Evolutionary conservation across 1,140 invertebrate genomes (phyloP), one percentile per base, ranked within the genome.

Genomic region (Drepana arcuata): DNA sequence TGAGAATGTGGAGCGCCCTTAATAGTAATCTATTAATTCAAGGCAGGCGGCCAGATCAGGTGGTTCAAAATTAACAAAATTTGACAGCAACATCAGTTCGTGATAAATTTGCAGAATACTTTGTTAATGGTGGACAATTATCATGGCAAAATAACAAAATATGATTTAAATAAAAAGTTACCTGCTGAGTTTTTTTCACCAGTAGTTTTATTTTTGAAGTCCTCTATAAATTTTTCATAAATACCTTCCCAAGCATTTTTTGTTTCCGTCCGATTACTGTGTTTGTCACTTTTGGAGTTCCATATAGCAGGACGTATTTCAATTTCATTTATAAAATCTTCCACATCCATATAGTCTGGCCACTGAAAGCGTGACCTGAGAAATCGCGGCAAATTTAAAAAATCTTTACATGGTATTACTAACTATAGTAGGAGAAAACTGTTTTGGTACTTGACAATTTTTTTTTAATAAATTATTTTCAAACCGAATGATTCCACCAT

Each of bases 71-170:
- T 34, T 9, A 34, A 25, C 33, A 26, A n/a, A 26, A 26, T 34
- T 26, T 34, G 33, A 6, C 33, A 34, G 33, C 33, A 34, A 34
- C 33, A 34, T 26, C 33, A 34, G 9, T 34, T 34, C 33, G 33
- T 16, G 33, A 34, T 34, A 34, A 34, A 34, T 34, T 34, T 34
- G 16, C 32, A 23, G 32, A 34, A 34, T 34, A 34, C 21, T 34
- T 34, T 34, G 32, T 34, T 34, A 33, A 33, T 16, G 16, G 23
- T 11, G 30, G 16, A 21, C 30, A 34, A 23, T 34, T 34, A 24
- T 24, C 18, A 34, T 34, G 32, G 32, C 21, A 34, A 34, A 34
- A 34, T 34, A 14, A 34, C 32, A 34, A 34, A 34, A 24, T 34
- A 14, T 34, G 21, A 34, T 34, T 23, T 7, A 26, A 26, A 26